Evolutionary conservation across 2,113 vertebrate species (phyloP), one percentile per base, ranked within the genome.

Genomic region (Vireo altiloquus): DNA sequence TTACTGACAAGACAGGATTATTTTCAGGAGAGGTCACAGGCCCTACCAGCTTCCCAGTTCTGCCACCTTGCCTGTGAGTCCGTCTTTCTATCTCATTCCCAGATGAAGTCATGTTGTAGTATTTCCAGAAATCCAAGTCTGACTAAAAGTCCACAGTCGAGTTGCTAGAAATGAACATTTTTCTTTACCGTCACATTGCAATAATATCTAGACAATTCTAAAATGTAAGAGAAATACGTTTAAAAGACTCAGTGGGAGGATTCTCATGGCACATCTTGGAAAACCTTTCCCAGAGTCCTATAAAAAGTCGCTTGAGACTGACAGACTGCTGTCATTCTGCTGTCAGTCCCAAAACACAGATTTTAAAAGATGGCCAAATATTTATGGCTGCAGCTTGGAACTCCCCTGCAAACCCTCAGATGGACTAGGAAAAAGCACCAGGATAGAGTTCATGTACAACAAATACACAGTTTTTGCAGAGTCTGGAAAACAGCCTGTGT

Each of bases 1-100:
- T 98, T 87, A 96, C 97, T 8, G 98, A 97, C 1, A 97, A 98
- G 53, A 98, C 94, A 50, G 84, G 95, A 28, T 95, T 76, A 2
- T 94, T 94, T 44, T 97, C 96, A 64, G 97, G 96, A 65, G 98
- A 92, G 68, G 96, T 92, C 86, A 95, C 83, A 12, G 98, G 95
- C 80, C 98, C 98, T 46, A 14, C 17, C 27, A 83, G 68, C 76
- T 92, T 97, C 63, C 81, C 72, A 57, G 17, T 17, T 33, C 93
- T 63, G 63, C 33, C 89, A 28, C 76, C 15, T 96, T 96, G 88
- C 92, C 97, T 94, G 11, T 25, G 61, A 70, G 80, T 33, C 97
- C 96, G 92, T 50, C 60, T 42, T 57, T 93, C 84, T 1, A 18
- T 7, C 37, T 69, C 87, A 19, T 82, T 80, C 63, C 92, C 75